These are phyloP conservation scores for Prorops nasuta DNA, from an alignment of 1,140 invertebrate genomes.

Conservation along the genomic window DNA sequence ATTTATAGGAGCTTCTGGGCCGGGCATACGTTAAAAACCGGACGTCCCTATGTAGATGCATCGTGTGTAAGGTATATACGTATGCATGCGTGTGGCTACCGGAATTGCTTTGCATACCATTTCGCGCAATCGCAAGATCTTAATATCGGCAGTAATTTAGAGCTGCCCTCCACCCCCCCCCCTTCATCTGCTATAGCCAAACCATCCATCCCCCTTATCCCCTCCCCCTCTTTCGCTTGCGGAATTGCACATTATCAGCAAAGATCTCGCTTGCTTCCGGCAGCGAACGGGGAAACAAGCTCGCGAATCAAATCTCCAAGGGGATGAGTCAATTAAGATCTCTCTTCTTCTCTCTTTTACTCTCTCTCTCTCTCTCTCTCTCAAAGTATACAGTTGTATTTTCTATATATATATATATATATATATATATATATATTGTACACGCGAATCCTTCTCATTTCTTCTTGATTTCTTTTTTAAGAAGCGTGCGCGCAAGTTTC, in stretches of 20 bases:
- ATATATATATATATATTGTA: too few relatives aligned
- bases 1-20: conserved; percentile 38
- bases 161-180: conserved; percentile 17
- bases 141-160: conserved; percentile 49
- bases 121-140: conserved; percentile 50
- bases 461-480: too few relatives aligned
- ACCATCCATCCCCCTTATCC: neutral
- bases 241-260: neutral
- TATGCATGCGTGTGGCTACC: conserved; percentile 11
- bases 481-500: too few relatives aligned
- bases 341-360: neutral
- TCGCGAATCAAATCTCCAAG: neutral
- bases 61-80: neutral
- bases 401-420: too few relatives aligned
- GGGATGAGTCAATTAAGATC: neutral
- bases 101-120: conserved; percentile 50
- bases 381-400: too few relatives aligned
- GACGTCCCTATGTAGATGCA: conserved; percentile 18
- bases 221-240: neutral
- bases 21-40: conserved; percentile 34
- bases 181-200: conserved; percentile 1
- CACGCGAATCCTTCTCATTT: too few relatives aligned
- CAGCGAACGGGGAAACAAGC: neutral
- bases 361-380: neutral
- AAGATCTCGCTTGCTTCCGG: neutral